phyloP scores from a whole-genome alignment of 2,888 invertebrate genomes.

The Spilarctia lutea region DNA sequence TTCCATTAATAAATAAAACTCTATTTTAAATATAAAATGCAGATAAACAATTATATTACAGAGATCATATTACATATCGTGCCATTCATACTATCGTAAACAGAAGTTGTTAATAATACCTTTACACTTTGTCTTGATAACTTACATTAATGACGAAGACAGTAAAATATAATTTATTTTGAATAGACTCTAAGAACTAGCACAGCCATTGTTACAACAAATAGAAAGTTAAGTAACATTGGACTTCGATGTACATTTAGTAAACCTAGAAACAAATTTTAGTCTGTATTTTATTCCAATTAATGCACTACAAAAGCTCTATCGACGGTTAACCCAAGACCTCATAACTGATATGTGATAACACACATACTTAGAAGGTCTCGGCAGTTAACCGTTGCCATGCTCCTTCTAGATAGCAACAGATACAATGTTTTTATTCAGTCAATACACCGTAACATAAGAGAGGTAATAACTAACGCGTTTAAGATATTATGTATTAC shows the following conservation, averaged over 20 bases:
- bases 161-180: constrained; percentile 22
- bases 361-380: too few relatives aligned
- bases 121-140: constrained; percentile 36
- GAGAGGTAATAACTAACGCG: background rate
- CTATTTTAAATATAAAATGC: constrained; percentile 56
- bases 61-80: constrained; percentile 59
- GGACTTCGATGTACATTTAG: constrained; percentile 51
- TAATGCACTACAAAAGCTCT: background rate
- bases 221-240: constrained; percentile 62
- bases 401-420: background rate
- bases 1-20: constrained; percentile 54
- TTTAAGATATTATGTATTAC: background rate
- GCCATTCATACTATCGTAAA: constrained; percentile 37
- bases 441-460: background rate
- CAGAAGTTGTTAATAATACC: constrained; percentile 23
- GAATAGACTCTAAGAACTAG: constrained; percentile 41
- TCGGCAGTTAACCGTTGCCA: too few relatives aligned
- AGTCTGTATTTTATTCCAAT: background rate
- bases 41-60: constrained; percentile 50
- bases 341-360: too few relatives aligned
- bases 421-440: background rate
- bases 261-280: constrained; percentile 23
- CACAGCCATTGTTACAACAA: constrained; percentile 68
- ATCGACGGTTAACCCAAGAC: too few relatives aligned
- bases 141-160: constrained; percentile 27